phyloP scores from a whole-genome alignment of 2,888 invertebrate genomes.

The Cryptus viduatorius region DNA sequence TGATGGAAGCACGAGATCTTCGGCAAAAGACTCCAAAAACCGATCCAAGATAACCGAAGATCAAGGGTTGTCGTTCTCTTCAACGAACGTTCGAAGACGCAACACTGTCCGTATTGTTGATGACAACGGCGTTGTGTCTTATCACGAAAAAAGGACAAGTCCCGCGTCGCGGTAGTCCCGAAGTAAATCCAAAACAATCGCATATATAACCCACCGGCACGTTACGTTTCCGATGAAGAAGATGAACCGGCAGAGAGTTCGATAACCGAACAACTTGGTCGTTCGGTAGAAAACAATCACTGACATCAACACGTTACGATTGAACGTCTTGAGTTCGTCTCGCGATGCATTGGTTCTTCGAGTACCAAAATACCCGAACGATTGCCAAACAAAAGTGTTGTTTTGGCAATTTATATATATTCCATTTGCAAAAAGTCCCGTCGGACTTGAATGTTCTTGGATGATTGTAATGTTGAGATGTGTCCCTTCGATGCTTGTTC shows the following conservation, averaged over 20 bases:
- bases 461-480: not conserved
- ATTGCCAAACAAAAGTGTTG: not conserved
- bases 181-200: conserved; percentile 49
- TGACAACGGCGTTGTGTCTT: conserved; percentile 14
- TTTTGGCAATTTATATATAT: not conserved
- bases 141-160: conserved; percentile 1
- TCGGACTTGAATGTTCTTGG: not conserved
- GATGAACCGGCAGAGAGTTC: not conserved
- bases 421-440: not conserved
- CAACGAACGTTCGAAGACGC: not conserved
- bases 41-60: not conserved
- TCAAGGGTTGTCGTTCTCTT: not conserved
- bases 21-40: conserved; percentile 4
- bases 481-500: conserved; percentile 25
- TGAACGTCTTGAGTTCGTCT: conserved; percentile 34
- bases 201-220: conserved; percentile 39
- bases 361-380: not conserved
- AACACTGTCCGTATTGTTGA: conserved; percentile 25
- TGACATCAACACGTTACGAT: conserved; percentile 34
- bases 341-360: conserved; percentile 1
- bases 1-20: not conserved
- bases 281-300: conserved; percentile 12
- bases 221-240: conserved; percentile 20
- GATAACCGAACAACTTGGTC: conserved; percentile 34
- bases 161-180: conserved; percentile 26